Evolutionary conservation across 2,113 vertebrate species (phyloP).

Genomic region (Hemiprocne comata): DNA sequence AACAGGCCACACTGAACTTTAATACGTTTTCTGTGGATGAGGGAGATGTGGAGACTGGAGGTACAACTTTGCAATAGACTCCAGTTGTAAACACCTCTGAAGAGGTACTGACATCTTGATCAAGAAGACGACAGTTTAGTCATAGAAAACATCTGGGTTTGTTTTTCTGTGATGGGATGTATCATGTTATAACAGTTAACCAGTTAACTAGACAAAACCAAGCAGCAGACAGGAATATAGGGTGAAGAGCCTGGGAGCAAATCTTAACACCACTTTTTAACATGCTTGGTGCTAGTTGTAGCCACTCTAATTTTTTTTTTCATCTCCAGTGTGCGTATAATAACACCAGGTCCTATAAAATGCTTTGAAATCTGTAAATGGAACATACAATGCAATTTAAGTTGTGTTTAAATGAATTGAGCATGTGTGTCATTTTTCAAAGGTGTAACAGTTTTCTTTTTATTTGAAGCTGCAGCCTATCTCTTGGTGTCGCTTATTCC

Average conservation of each 20-base stretch:
- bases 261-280: background rate
- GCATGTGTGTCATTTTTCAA: background rate
- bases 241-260: background rate
- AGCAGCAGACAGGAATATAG: background rate
- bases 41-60: background rate
- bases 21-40: background rate
- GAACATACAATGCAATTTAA: background rate
- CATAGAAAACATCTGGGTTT: background rate
- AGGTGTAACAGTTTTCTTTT: slow-evolving; percentile 50
- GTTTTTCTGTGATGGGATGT: background rate
- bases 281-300: background rate
- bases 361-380: background rate
- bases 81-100: background rate
- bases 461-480: slow-evolving; percentile 93
- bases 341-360: background rate
- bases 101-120: background rate
- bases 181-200: background rate
- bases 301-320: background rate
- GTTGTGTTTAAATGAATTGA: background rate
- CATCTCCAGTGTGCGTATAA: background rate
- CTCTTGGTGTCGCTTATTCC: slow-evolving; percentile 99
- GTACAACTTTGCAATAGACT: background rate
- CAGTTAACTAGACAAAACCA: no score
- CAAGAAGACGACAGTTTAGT: background rate
- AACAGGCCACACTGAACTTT: background rate